A percentile compares a stretch with the other conserved stretches of the same genome.
Evolutionary conservation across 1,140 invertebrate species (phyloP).

Genomic region (Pomacea maculata): DNA sequence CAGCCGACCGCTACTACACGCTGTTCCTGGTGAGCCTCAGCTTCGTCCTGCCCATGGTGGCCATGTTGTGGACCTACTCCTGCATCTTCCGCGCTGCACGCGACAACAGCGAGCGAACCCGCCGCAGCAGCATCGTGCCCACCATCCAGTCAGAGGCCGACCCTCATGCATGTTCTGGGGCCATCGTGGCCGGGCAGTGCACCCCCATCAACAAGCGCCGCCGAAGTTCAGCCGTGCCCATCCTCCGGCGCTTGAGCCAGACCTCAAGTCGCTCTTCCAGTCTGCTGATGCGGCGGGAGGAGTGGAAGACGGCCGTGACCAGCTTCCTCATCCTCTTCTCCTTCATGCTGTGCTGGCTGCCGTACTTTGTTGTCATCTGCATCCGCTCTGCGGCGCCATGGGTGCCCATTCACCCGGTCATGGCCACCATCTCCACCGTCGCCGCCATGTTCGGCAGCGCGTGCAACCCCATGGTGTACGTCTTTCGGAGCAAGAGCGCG

Average conservation of each 20-base stretch:
- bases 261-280: slow-evolving; percentile 46
- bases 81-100: slow-evolving; percentile 78
- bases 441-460: slow-evolving; percentile 62
- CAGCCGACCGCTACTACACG: slow-evolving; percentile 51
- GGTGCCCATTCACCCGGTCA: slow-evolving; percentile 42
- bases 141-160: slow-evolving; percentile 32
- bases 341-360: slow-evolving; percentile 70
- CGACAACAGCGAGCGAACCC: slow-evolving; percentile 75
- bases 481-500: slow-evolving; percentile 69
- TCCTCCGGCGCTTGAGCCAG: slow-evolving; percentile 50
- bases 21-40: slow-evolving; percentile 53
- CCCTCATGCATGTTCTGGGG: neutral
- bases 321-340: slow-evolving; percentile 69
- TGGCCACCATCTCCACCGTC: slow-evolving; percentile 51
- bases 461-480: slow-evolving; percentile 71
- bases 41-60: slow-evolving; percentile 75
- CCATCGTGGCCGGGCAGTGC: slow-evolving; percentile 18
- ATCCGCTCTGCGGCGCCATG: slow-evolving; percentile 53
- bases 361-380: slow-evolving; percentile 67
- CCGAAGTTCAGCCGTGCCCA: slow-evolving; percentile 56
- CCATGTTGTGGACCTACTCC: slow-evolving; percentile 77
- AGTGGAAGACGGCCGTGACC: slow-evolving; percentile 70
- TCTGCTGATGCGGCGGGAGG: slow-evolving; percentile 66
- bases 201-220: slow-evolving; percentile 42
- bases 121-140: slow-evolving; percentile 71